Evolutionary conservation across 1,140 invertebrate genomes (phyloP).

Genomic region (Harlomillsia oculata): DNA sequence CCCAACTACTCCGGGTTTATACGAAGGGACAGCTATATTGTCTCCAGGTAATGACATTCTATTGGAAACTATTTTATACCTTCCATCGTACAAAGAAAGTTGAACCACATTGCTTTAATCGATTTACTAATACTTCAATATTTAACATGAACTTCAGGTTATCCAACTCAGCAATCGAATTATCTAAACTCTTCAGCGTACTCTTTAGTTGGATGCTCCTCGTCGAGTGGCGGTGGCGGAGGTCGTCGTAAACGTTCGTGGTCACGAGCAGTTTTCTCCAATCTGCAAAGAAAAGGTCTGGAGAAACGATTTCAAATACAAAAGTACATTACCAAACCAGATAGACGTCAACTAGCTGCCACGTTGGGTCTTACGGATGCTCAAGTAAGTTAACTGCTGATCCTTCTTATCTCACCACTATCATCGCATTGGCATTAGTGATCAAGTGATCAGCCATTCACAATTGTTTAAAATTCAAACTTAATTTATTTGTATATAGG

Average conservation of each 20-base stretch:
- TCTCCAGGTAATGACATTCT: not conserved
- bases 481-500: conserved; percentile 31
- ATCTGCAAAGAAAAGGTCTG: conserved; percentile 53
- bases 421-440: no score
- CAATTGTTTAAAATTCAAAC: not conserved
- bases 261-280: conserved; percentile 77
- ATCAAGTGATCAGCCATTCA: not conserved
- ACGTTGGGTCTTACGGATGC: conserved; percentile 57
- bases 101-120: not conserved
- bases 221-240: conserved; percentile 37
- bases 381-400: conserved; percentile 50
- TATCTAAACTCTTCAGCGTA: not conserved
- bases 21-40: not conserved
- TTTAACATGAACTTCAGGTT: not conserved
- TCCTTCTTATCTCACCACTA: no score
- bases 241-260: conserved; percentile 75
- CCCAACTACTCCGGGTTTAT: conserved; percentile 9
- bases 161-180: conserved; percentile 7
- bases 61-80: not conserved
- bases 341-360: conserved; percentile 52
- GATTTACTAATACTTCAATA: no score
- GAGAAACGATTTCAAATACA: conserved; percentile 53
- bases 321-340: conserved; percentile 56
- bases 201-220: conserved; percentile 15
- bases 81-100: not conserved